Base-by-base conservation (phyloP, 2,888 invertebrate genomes). In the Stegophylla sp. region DNA sequence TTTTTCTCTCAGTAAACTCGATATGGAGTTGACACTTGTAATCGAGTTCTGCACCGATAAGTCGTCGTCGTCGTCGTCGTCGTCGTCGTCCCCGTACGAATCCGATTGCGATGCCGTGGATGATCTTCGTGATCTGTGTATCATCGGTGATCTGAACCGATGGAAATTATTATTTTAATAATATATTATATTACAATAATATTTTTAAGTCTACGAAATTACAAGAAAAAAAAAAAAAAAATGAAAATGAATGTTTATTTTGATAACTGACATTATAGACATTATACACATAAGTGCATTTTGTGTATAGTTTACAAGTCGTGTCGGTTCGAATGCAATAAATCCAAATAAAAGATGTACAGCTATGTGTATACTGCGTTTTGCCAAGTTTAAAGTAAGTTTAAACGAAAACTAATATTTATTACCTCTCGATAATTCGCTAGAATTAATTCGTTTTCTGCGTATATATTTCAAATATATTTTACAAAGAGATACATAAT, bases 1-100 rank as follows among this genome's bases (percentile, higher is more conserved):
- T 87, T 94, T 94, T 86, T 95, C 94, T 85, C 92, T 91, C 17
- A 95, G 88, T 76, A 95, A 87, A 86, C 94, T 94, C 82, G 94
- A 94, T 84, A 95, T 89, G 0, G 94, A 94, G 87, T 94, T 94
- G 84, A 94, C 91, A 66, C 94, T 94, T 0, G 94, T 94, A 84
- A 94, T 92, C 9, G 94, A 94, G 85, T 93, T 92, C 7, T 34
- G 34, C 83, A 90, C 91, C 0, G 92, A 91, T 2, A 92, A 92
- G 82, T 91, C 91, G n/a, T 59, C 63, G 28, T 79, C 77, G 61
- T 79, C 77, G 82, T 91, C 91, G n/a, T 59, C 63, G 28, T 79
- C 77, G 61, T 79, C 77, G n/a, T 0, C 83, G 83, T 45, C 84
- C 67, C 63, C 84, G 41, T 82, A 90, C 90, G 89, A 88, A 89